These are phyloP conservation scores for Gasteruption jaculator DNA, from an alignment of 2,888 invertebrate genomes.

Conservation along the genomic window DNA sequence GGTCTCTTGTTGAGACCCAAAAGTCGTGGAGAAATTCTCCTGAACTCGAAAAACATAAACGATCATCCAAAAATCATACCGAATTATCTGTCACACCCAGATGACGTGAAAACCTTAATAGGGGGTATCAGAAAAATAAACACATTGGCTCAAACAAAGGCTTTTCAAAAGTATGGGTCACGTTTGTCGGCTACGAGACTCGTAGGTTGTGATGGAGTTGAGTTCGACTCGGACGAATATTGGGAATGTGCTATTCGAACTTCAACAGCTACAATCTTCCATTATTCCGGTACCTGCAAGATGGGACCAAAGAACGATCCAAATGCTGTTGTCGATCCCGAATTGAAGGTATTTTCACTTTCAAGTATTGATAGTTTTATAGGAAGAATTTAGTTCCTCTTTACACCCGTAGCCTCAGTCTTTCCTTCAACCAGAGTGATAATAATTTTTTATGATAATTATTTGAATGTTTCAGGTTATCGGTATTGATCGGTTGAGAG, in stretches of 20 bases:
- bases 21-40: constrained; percentile 62
- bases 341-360: constrained; percentile 50
- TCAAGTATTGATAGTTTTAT: too few relatives aligned
- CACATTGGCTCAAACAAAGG: constrained; percentile 57
- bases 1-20: constrained; percentile 57
- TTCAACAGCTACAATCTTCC: constrained; percentile 67
- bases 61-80: constrained; percentile 64
- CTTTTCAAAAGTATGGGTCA: constrained; percentile 59
- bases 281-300: constrained; percentile 60
- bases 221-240: constrained; percentile 62
- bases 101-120: constrained; percentile 62
- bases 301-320: constrained; percentile 62
- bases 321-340: constrained; percentile 61
- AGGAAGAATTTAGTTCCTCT: too few relatives aligned
- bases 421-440: too few relatives aligned
- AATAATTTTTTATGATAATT: too few relatives aligned
- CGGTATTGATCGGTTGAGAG: constrained; percentile 63
- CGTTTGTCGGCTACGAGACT: constrained; percentile 55
- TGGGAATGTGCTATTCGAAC: constrained; percentile 65
- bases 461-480: constrained; percentile 59
- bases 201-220: constrained; percentile 57
- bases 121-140: constrained; percentile 58
- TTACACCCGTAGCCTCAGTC: too few relatives aligned
- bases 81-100: constrained; percentile 63
- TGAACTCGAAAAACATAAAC: constrained; percentile 62